Percentiles rank a stretch among this genome's conserved stretches.
Evolutionary conservation across 2,888 invertebrate species (phyloP).

Genomic region (Oscheius myriophilus): DNA sequence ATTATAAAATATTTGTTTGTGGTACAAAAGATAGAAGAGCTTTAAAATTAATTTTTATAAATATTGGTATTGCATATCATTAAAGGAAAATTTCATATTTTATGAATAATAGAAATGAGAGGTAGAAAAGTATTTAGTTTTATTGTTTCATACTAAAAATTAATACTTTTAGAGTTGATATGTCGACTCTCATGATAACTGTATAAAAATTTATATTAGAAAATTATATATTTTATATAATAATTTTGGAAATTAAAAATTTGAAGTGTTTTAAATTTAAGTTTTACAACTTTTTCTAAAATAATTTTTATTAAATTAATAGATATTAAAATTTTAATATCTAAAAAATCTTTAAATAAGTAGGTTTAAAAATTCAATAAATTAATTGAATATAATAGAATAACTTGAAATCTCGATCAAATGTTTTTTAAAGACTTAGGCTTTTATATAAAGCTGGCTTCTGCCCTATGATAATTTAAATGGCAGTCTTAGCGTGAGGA

Average conservation of each 20-base stretch:
- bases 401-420: conserved; percentile 70
- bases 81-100: conserved; percentile 73
- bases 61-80: conserved; percentile 73
- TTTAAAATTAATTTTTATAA: conserved; percentile 47
- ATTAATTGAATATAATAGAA: conserved; percentile 49
- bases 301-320: too few species aligned
- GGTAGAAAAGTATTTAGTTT: conserved; percentile 48
- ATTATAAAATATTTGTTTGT: conserved; percentile 53
- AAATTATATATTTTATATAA: conserved; percentile 48
- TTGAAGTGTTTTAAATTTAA: conserved; percentile 53
- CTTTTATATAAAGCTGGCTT: conserved; percentile 78
- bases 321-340: conserved; percentile 33
- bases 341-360: conserved; percentile 42
- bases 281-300: conserved; percentile 54
- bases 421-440: conserved; percentile 63
- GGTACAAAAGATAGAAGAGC: conserved; percentile 49
- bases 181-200: conserved; percentile 56
- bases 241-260: conserved; percentile 46
- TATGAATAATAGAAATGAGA: conserved; percentile 51
- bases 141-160: conserved; percentile 56
- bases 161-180: conserved; percentile 51
- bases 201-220: conserved; percentile 51
- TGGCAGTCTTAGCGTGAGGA: conserved; percentile 83
- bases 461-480: conserved; percentile 82
- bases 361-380: too few species aligned